Evolutionary conservation across 92 coral and sea anemone genomes (phyloP).

Genomic region (Actinernus sp.): DNA sequence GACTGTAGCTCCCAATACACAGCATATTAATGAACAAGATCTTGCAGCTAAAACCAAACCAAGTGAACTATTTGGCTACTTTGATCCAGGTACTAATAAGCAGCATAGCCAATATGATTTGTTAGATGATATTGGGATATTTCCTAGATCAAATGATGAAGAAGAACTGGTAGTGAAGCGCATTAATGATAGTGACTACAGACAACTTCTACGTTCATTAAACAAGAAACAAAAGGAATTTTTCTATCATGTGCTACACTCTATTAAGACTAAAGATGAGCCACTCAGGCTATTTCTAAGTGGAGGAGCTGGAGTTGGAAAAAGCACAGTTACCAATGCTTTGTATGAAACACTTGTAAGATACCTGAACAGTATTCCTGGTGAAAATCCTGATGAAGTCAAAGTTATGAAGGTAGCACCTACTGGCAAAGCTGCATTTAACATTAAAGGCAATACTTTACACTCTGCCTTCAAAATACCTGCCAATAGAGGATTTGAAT

Average conservation of each 20-base stretch:
- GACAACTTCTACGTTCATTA: slow-evolving; percentile 26
- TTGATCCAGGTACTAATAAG: slow-evolving; percentile 66
- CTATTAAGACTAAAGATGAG: slow-evolving; percentile 44
- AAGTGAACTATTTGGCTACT: slow-evolving; percentile 68
- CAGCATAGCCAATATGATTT: slow-evolving; percentile 69
- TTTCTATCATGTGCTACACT: no score
- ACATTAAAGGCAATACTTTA: slow-evolving; percentile 53
- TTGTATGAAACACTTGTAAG: slow-evolving; percentile 66
- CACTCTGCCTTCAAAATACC: no score
- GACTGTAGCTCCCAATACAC: slow-evolving; percentile 50
- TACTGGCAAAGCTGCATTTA: slow-evolving; percentile 62
- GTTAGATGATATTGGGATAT: slow-evolving; percentile 59
- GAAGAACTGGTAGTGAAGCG: slow-evolving; percentile 35
- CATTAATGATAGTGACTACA: slow-evolving; percentile 27
- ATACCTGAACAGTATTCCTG: slow-evolving; percentile 41
- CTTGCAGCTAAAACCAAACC: slow-evolving; percentile 14
- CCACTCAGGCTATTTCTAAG: no score
- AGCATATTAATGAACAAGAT: slow-evolving; percentile 65
- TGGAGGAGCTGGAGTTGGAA: slow-evolving; percentile 80
- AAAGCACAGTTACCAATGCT: slow-evolving; percentile 67
- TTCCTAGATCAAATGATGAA: slow-evolving; percentile 35
- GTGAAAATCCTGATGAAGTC: no score
- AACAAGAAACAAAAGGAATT: no score
- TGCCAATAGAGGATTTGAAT: no score
- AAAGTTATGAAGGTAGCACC: no score